Percentiles rank a stretch among this genome's conserved stretches.
Evolutionary conservation across 2,113 vertebrate species (phyloP).

Genomic region (Actenoides lindsayi): DNA sequence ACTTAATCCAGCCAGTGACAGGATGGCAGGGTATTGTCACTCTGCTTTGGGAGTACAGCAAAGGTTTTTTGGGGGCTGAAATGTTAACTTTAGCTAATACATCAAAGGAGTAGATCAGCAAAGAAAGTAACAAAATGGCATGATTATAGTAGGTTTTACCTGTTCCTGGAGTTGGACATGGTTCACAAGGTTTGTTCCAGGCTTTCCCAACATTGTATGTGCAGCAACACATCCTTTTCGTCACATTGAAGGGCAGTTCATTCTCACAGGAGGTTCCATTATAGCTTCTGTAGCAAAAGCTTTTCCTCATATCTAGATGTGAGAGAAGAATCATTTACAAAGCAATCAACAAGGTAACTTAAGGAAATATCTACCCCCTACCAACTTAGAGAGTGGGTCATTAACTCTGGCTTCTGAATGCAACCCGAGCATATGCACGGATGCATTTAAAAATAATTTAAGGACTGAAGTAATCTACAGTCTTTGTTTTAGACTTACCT

Average conservation of each 20-base stretch:
- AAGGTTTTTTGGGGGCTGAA: not conserved
- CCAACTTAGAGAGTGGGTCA: not conserved
- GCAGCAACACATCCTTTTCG: slow-evolving; percentile 86
- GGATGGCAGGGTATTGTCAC: not conserved
- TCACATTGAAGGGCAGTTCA: slow-evolving; percentile 83
- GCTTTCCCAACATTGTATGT: slow-evolving; percentile 86
- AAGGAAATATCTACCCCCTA: not conserved
- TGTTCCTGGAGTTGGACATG: slow-evolving; percentile 79
- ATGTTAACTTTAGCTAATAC: not conserved
- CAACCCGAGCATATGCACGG: not conserved
- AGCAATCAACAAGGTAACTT: not conserved
- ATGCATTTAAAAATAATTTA: not conserved
- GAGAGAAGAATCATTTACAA: not conserved
- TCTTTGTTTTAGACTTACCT: not conserved
- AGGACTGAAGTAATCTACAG: not conserved
- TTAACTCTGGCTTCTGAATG: not conserved
- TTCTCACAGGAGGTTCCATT: slow-evolving; percentile 85
- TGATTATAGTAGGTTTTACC: slow-evolving; percentile 47
- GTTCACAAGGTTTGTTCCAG: slow-evolving; percentile 87
- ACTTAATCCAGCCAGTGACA: not conserved
- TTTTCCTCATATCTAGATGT: slow-evolving; percentile 84
- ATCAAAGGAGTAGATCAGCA: not conserved
- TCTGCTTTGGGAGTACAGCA: not conserved
- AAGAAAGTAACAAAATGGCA: not conserved
- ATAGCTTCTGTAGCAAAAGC: slow-evolving; percentile 84